These are phyloP conservation scores for Lepidocolaptes lacrymiger DNA, from an alignment of 2,797 vertebrate genomes.

Conservation along the genomic window DNA sequence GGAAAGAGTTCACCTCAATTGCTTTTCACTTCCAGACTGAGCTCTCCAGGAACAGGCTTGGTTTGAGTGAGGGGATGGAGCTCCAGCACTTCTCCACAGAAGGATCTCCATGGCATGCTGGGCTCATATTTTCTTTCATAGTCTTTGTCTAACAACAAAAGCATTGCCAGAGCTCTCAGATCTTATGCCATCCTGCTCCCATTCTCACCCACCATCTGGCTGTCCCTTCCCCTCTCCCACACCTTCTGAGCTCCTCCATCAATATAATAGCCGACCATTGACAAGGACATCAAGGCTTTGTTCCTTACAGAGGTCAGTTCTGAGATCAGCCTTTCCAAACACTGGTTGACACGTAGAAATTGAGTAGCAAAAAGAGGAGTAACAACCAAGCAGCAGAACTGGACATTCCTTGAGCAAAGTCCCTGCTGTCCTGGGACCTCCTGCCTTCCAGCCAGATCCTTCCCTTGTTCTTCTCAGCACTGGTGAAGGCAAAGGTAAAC, in stretches of 20 bases:
- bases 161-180: background rate
- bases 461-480: background rate
- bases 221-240: background rate
- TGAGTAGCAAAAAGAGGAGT: background rate
- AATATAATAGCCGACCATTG: background rate
- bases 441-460: background rate
- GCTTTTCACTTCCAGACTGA: background rate
- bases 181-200: background rate
- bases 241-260: background rate
- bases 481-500: background rate
- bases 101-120: background rate
- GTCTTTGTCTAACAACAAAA: background rate
- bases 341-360: background rate
- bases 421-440: background rate
- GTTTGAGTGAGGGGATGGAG: background rate
- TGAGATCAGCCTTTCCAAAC: background rate
- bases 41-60: background rate
- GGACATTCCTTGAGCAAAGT: background rate
- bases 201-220: background rate
- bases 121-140: background rate
- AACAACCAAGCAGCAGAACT: background rate
- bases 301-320: background rate
- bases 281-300: background rate
- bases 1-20: background rate
- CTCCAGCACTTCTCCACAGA: background rate